Conservation (phyloP, 2,888 invertebrate species). For the Synanthedon vespiformis region DNA sequence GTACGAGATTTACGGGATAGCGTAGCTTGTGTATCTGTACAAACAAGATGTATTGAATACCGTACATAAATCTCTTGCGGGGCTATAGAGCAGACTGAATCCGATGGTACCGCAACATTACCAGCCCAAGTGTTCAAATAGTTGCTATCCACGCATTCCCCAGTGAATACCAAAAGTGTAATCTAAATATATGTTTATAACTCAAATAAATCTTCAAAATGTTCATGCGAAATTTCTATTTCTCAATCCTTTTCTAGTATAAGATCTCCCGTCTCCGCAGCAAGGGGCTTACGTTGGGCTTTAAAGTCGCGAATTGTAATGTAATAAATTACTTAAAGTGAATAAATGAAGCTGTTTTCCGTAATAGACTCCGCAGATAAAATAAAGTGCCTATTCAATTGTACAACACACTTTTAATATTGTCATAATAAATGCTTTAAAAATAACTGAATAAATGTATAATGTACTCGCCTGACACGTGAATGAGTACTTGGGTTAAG, state of each 20-base stretch:
- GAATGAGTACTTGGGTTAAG: no score
- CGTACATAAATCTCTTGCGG: constrained; percentile 32
- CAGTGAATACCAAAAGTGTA: constrained; percentile 28
- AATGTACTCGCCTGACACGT: no score
- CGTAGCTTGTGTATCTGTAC: constrained; percentile 8
- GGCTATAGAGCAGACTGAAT: constrained; percentile 24
- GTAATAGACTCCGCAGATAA: neutral
- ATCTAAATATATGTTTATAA: neutral
- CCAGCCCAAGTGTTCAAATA: constrained; percentile 36
- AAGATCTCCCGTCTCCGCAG: neutral
- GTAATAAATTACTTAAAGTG: neutral
- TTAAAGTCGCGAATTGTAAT: neutral
- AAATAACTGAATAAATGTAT: no score
- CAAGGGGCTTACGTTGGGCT: neutral
- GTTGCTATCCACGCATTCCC: constrained; percentile 31
- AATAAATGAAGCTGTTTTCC: neutral
- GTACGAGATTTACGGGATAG: constrained; percentile 11
- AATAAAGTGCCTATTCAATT: neutral
- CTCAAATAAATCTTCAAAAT: neutral
- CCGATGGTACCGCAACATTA: constrained; percentile 31
- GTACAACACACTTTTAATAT: no score
- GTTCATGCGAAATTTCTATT: neutral
- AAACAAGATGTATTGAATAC: constrained; percentile 42
- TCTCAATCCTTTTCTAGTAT: neutral
- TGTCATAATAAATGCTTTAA: no score